Evolutionary conservation across 2,797 vertebrate species (phyloP).

Genomic region (Thaleichthys pacificus): DNA sequence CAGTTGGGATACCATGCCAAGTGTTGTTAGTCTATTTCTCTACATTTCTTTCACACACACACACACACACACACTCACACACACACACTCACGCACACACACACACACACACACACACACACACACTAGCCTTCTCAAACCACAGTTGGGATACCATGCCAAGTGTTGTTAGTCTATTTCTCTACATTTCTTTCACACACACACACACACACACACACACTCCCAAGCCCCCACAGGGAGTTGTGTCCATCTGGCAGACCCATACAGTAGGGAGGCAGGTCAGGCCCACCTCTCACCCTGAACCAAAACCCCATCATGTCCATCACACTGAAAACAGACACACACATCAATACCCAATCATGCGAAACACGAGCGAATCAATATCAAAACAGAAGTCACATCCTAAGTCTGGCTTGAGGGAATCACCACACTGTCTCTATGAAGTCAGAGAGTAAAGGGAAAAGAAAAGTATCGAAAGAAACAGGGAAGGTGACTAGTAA

Average conservation of each 20-base stretch:
- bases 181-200: slow-evolving; percentile 4
- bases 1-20: neutral
- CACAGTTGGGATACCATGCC: neutral
- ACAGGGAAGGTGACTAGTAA: neutral
- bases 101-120: neutral
- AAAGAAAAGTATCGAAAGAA: neutral
- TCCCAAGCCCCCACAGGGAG: neutral
- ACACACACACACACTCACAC: slow-evolving; percentile 14
- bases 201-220: slow-evolving; percentile 11
- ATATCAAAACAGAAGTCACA: neutral
- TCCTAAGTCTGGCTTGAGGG: neutral
- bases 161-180: neutral
- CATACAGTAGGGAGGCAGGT: neutral
- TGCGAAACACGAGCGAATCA: neutral
- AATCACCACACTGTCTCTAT: neutral
- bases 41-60: slow-evolving; percentile 3
- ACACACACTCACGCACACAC: neutral
- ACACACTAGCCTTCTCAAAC: neutral
- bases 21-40: neutral
- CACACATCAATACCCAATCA: neutral
- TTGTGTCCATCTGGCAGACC: neutral
- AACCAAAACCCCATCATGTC: neutral
- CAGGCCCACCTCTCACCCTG: neutral
- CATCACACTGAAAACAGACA: neutral
- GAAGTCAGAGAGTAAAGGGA: neutral